Evolutionary conservation across 2,888 invertebrate species (phyloP), one percentile per base, ranked within the genome.

Genomic region (Biston betularia): DNA sequence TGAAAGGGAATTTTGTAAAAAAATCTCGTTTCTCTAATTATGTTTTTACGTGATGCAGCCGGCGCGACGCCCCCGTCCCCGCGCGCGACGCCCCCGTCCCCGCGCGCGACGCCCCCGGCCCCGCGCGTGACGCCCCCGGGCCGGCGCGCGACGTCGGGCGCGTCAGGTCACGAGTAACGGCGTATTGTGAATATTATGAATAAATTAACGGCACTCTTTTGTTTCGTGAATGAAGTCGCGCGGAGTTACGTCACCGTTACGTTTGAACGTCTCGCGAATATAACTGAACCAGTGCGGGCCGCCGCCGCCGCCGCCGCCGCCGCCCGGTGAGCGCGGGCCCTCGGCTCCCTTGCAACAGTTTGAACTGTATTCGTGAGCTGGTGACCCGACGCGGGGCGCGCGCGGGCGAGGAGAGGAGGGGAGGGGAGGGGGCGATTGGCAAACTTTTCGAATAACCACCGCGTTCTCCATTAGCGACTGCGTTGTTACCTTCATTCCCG

Each of bases 381-480:
- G 59, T 69, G 72, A 69, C 69, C 72, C 42, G 68, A 54, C 14
- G 55, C 33, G 38, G 45, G 14, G 6, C 2, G n/a, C 11, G 33
- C 15, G 50, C 35, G 14, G 15, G 38, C 9, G n/a, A 35, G 11
- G 15, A 24, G 24, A 24, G 44, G 14, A 49, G 11, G 42, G 15
- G 24, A 42, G 38, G 50, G 24, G 24, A 11, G 46, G 54, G 55
- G 69, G 54, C 72, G 76, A 82, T 82, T 78, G 82, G 72, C 68
- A 75, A 83, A 81, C 78, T 86, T 86, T 81, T 79, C 79, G 77
- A 80, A 84, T 84, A 86, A 84, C 82, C 78, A 69, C 71, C 76
- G 77, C 80, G 75, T 82, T 83, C 81, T 83, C 83, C 82, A 83
- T 85, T 85, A 86, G 80, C 75, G 65, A 71, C 74, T 69, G 65